These are phyloP conservation scores for Podarcis raffonei DNA, from an alignment of 2,113 vertebrate genomes.

Conservation along the genomic window DNA sequence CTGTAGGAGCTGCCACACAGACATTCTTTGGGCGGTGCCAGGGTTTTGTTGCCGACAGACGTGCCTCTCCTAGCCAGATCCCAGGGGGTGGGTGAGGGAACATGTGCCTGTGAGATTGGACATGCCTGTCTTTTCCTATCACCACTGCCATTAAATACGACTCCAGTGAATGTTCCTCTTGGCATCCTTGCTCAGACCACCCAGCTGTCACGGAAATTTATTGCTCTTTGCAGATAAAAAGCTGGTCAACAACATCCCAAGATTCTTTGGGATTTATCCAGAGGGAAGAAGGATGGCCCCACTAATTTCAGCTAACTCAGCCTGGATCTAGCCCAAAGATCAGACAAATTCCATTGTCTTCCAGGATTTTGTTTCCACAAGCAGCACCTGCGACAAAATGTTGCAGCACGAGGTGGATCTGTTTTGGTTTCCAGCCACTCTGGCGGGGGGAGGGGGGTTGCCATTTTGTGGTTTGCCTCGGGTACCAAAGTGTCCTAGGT, in stretches of 20 bases:
- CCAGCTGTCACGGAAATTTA: background rate
- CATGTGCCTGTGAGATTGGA: background rate
- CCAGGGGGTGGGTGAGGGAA: background rate
- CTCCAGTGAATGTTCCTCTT: background rate
- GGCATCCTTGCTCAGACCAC: background rate
- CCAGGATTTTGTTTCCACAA: background rate
- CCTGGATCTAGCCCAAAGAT: background rate
- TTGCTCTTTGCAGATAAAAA: background rate
- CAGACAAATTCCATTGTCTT: background rate
- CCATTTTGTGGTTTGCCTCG: too few relatives aligned
- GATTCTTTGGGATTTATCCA: background rate
- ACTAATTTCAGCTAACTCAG: background rate
- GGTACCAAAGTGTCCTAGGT: too few relatives aligned
- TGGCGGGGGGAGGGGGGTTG: too few relatives aligned
- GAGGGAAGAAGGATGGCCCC: background rate
- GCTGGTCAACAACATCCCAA: background rate
- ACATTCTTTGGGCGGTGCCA: background rate
- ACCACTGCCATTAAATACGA: background rate
- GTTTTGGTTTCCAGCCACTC: too few relatives aligned
- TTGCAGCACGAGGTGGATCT: too few relatives aligned
- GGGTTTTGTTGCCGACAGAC: background rate
- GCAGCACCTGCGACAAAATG: background rate
- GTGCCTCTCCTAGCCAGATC: background rate
- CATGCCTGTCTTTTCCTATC: conserved; percentile 32
- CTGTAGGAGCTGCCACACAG: background rate